Evolutionary conservation across 53 echinoderm and acorn worm genomes (phyloP).

Genomic region (Mesocentrotus franciscanus): DNA sequence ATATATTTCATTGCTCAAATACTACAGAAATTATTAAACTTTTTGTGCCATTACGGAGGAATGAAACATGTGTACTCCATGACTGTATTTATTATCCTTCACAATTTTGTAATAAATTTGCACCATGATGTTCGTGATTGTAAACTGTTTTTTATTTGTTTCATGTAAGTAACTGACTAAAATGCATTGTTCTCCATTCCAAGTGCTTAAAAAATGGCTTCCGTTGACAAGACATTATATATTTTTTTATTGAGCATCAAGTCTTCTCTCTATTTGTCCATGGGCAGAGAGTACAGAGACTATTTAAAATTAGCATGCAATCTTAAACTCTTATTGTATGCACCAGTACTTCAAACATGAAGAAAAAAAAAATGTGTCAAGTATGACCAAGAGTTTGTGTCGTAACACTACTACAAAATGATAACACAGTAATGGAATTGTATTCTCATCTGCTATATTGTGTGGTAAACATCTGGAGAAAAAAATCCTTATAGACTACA

Average conservation of each 20-base stretch:
- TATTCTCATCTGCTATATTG: not conserved
- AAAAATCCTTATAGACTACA: no score
- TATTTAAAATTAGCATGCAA: not conserved
- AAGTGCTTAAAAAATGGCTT: constrained; percentile 7
- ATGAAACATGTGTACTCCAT: constrained; percentile 15
- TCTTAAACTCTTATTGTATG: not conserved
- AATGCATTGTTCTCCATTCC: not conserved
- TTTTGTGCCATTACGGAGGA: not conserved
- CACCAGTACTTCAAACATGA: not conserved
- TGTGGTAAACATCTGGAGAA: no score
- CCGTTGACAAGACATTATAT: not conserved
- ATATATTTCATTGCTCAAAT: not conserved
- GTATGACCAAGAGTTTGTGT: not conserved
- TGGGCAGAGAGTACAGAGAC: not conserved
- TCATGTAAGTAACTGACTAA: not conserved
- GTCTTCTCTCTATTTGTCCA: not conserved
- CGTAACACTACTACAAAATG: not conserved
- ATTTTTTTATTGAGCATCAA: not conserved
- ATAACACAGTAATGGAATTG: not conserved
- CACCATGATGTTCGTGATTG: not conserved
- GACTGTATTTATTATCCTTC: not conserved
- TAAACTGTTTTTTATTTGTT: not conserved
- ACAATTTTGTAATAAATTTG: not conserved
- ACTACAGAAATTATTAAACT: not conserved
- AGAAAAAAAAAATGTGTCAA: no score